Conservation (phyloP, 37 sponge, comb jelly and placozoan genomes). For the Beroe ovata region DNA sequence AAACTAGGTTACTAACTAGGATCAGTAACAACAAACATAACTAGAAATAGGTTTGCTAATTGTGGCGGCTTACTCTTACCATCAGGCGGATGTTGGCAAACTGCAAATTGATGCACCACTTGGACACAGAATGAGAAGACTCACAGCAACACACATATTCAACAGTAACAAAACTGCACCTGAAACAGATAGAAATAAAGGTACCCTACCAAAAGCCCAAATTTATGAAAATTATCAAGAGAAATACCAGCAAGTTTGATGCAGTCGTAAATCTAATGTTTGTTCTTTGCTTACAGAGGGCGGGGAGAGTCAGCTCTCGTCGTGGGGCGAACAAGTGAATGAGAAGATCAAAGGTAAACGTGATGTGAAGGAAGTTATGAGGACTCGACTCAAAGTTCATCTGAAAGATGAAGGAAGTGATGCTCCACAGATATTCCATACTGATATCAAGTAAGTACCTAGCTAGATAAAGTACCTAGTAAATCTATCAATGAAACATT, state of each 20-base stretch:
- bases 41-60: no score
- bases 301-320: background rate
- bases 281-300: background rate
- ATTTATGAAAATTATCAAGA: no score
- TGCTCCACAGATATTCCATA: slow-evolving; percentile 31
- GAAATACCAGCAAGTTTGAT: no score
- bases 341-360: background rate
- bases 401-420: slow-evolving; percentile 7
- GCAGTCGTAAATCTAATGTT: no score
- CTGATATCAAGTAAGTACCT: slow-evolving; percentile 51
- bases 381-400: slow-evolving; percentile 3
- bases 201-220: no score
- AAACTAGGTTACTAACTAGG: no score
- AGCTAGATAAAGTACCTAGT: no score
- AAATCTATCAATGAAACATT: no score
- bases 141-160: background rate
- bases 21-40: no score
- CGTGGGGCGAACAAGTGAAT: slow-evolving; percentile 51
- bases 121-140: slow-evolving; percentile 13
- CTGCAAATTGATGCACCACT: background rate
- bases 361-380: slow-evolving; percentile 62
- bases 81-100: background rate
- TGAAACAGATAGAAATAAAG: background rate
- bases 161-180: background rate
- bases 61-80: no score